Evolutionary conservation across 2,113 vertebrate species (phyloP), one percentile per base, ranked within the genome.

Genomic region (Gymnocephalus cernua): DNA sequence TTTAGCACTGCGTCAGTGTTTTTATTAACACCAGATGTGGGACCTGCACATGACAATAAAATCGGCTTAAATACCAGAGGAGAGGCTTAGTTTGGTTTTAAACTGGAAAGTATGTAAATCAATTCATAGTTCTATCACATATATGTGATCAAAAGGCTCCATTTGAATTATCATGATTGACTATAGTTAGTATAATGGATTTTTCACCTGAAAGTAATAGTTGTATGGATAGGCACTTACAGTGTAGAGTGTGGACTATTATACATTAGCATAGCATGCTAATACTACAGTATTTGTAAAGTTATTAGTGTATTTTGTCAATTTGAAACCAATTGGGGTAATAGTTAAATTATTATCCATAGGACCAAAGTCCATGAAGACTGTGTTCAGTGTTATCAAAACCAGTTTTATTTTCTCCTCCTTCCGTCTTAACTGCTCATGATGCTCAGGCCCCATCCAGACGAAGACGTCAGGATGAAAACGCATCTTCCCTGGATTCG

Each of bases 11-110:
- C 45, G 50, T 83, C 48, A 63, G 57, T 56, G 59, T 44, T 47
- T 76, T 79, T 83, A 80, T 90, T 69, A 80, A 77, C 21, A 78
- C 53, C 89, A 89, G 79, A 88, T 79, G 84, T 79, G 59, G 82
- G 79, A 89, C 47, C 25, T 14, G 25, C 25, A 45, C 53, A 77
- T 19, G 19, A 69, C 25, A 65, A 72, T 21, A 44, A 75, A 72
- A 82, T 59, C 66, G 58, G 41, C 58, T 72, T 16, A 61, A 70
- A 71, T 59, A 27, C 29, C 16, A 15, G 18, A 64, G 1, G 6
- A 50, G 18, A 71, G 63, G 10, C 4, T 15, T 27, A 57, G 16
- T 57, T 64, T 50, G n/a, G 13, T 32, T 44, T 71, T 4, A 35
- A 74, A 45, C 9, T 35, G 8, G 27, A 29, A 14, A 38, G 7